Evolutionary conservation across 1,140 invertebrate genomes (phyloP).

Genomic region (Zelostemma sp.): DNA sequence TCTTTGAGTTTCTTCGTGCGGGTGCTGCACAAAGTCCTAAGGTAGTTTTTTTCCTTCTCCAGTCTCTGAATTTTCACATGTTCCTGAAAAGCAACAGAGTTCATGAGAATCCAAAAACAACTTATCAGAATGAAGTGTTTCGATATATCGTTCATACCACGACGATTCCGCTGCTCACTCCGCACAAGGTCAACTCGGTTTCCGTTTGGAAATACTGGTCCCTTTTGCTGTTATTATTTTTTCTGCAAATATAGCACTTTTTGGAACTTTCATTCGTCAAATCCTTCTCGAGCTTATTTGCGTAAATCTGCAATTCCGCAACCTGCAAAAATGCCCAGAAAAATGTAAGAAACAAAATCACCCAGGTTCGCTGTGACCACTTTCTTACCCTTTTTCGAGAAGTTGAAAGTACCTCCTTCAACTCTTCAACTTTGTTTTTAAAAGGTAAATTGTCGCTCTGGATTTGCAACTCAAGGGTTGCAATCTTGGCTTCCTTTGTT

Average conservation of each 20-base stretch:
- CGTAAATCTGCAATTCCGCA: slow-evolving; percentile 37
- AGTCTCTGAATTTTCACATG: too few species aligned
- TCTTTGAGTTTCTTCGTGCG: too few species aligned
- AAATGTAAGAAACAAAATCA: slow-evolving; percentile 1
- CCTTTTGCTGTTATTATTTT: slow-evolving; percentile 45
- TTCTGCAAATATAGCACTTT: slow-evolving; percentile 56
- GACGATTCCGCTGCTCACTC: slow-evolving; percentile 51
- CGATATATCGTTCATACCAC: slow-evolving; percentile 41
- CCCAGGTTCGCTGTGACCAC: slow-evolving; percentile 1
- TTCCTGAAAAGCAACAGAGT: too few species aligned
- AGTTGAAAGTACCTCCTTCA: slow-evolving; percentile 44
- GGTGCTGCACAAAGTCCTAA: too few species aligned
- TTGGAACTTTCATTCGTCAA: slow-evolving; percentile 9
- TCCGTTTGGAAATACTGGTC: slow-evolving; percentile 53
- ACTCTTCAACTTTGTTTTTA: slow-evolving; percentile 53
- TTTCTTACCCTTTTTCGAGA: slow-evolving; percentile 50
- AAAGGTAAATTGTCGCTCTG: slow-evolving; percentile 56
- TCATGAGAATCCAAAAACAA: too few species aligned
- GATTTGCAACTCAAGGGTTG: slow-evolving; percentile 57
- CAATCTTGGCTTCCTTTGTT: slow-evolving; percentile 55
- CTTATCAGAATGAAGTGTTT: too few species aligned
- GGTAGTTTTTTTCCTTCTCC: too few species aligned
- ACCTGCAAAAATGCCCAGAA: slow-evolving; percentile 39
- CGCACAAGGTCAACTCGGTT: slow-evolving; percentile 37
- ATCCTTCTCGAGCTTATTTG: slow-evolving; percentile 33